Conservation (phyloP, 2,113 vertebrate genomes). For the Tachysurus fulvidraco region DNA sequence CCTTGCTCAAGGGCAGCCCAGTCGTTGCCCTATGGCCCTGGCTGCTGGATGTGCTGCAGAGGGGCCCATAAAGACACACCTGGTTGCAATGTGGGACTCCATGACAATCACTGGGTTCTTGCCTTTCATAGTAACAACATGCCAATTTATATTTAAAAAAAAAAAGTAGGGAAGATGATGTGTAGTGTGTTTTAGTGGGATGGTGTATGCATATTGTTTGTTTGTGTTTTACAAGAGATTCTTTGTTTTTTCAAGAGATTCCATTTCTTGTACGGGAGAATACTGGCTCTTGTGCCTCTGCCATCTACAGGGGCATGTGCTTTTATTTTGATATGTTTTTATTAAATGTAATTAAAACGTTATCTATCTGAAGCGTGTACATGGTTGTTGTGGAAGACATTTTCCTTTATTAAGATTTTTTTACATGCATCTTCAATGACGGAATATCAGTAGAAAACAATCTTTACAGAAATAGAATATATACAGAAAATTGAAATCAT, state of each 20-base stretch:
- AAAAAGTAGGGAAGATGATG: conserved; percentile 75
- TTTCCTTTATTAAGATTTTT: background rate
- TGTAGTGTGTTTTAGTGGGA: conserved; percentile 55
- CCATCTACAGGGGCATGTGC: conserved; percentile 36
- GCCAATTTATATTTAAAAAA: conserved; percentile 80
- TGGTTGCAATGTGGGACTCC: conserved; percentile 90
- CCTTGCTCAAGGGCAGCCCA: too few species aligned
- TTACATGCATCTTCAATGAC: background rate
- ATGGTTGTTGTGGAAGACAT: background rate
- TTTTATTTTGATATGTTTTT: background rate
- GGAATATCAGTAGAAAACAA: background rate
- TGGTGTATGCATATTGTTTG: conserved; percentile 55
- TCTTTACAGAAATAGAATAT: background rate
- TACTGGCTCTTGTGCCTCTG: conserved; percentile 43
- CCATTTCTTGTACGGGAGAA: conserved; percentile 43
- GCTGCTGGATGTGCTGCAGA: conserved; percentile 97
- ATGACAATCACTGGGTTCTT: conserved; percentile 96
- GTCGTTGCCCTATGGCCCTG: conserved; percentile 90
- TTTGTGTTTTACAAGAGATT: conserved; percentile 13
- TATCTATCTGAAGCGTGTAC: background rate
- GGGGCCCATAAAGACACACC: conserved; percentile 82
- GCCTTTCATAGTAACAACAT: conserved; percentile 88
- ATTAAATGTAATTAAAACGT: background rate
- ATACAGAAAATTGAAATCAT: too few species aligned
- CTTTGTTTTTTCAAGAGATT: too few species aligned